Evolutionary conservation across 2,888 invertebrate genomes (phyloP).

Genomic region (Poecilus cupreus): DNA sequence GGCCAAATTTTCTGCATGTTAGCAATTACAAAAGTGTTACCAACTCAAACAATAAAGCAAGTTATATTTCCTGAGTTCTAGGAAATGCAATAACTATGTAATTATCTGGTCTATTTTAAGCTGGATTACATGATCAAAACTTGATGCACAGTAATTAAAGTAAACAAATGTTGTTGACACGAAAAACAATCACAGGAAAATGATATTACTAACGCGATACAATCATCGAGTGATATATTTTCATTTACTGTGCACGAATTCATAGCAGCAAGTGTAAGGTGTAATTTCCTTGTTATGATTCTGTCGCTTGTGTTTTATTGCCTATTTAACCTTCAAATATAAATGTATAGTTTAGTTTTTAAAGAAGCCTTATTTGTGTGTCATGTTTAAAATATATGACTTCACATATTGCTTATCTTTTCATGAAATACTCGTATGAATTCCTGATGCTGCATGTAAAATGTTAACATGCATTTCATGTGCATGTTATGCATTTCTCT

Average conservation of each 20-base stretch:
- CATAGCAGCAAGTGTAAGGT: neutral
- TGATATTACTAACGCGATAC: neutral
- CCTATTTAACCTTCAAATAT: conserved; percentile 3
- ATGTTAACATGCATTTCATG: conserved; percentile 5
- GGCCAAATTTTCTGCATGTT: conserved; percentile 16
- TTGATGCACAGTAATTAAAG: conserved; percentile 12
- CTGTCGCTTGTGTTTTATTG: neutral
- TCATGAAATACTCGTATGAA: conserved; percentile 6
- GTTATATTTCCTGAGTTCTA: conserved; percentile 14
- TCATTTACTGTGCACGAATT: neutral
- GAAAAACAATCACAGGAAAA: conserved; percentile 19
- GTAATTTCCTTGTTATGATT: conserved; percentile 4
- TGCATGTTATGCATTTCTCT: conserved; percentile 1
- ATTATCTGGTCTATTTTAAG: conserved; percentile 25
- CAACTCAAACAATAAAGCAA: neutral
- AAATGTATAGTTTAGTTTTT: neutral
- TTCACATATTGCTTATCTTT: conserved; percentile 11
- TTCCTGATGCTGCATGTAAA: neutral
- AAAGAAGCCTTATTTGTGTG: neutral
- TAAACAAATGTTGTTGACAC: conserved; percentile 28
- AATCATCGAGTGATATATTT: neutral
- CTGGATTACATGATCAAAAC: conserved; percentile 16
- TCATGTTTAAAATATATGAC: neutral
- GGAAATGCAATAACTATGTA: conserved; percentile 20
- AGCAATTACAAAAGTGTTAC: neutral